Conservation (phyloP, 2,888 invertebrate genomes). For the Elgonia sp. region DNA sequence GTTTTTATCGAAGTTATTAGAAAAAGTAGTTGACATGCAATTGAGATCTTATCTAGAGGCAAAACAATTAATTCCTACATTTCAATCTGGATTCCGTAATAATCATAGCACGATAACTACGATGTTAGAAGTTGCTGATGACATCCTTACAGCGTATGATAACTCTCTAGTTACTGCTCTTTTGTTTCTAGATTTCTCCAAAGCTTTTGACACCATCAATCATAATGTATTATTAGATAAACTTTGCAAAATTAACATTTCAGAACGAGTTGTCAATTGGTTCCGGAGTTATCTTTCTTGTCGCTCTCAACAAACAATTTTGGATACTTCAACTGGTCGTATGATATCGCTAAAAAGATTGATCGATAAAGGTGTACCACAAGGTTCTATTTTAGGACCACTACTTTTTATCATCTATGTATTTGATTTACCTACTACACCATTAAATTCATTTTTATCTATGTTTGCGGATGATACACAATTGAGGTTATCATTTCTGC, state of each 20-base stretch:
- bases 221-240: background rate
- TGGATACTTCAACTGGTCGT: background rate
- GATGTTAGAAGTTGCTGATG: background rate
- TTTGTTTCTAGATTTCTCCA: background rate
- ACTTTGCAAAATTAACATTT: background rate
- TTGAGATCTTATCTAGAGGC: background rate
- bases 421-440: background rate
- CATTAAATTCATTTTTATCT: too few species aligned
- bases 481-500: background rate
- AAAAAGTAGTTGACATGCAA: background rate
- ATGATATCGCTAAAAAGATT: background rate
- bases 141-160: background rate
- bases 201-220: background rate
- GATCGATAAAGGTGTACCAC: background rate
- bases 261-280: background rate
- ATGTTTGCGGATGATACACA: conserved; percentile 29
- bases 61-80: background rate
- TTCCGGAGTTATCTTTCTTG: background rate
- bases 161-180: background rate
- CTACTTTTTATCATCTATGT: background rate
- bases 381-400: background rate
- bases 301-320: background rate
- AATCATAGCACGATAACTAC: background rate
- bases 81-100: background rate
- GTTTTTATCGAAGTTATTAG: background rate